These are phyloP conservation scores for Liasis olivaceus DNA, from an alignment of 2,797 vertebrate genomes.

Conservation along the genomic window DNA sequence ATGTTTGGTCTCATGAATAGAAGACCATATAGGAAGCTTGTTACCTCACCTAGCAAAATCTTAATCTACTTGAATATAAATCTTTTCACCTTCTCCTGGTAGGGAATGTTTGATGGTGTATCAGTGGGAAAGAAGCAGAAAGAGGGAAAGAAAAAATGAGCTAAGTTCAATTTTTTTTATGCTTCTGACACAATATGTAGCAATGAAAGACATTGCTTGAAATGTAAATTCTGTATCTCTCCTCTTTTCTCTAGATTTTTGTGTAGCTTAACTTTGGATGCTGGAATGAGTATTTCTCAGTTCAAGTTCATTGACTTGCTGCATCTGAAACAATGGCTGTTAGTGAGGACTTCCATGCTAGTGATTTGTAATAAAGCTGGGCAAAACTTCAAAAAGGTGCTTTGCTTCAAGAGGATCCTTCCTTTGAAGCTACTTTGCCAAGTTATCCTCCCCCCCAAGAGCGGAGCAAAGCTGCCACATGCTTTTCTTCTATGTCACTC, in stretches of 20 bases:
- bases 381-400: neutral
- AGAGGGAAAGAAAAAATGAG: neutral
- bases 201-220: neutral
- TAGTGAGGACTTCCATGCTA: conserved; percentile 16
- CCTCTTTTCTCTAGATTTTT: neutral
- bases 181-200: neutral
- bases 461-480: neutral
- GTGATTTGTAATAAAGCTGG: neutral
- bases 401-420: neutral
- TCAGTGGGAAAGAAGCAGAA: neutral
- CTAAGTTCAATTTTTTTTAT: neutral
- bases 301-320: conserved; percentile 56
- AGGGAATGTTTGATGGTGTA: neutral
- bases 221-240: neutral
- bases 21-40: neutral
- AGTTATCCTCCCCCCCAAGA: neutral
- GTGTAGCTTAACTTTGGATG: neutral
- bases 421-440: neutral
- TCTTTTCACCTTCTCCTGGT: neutral
- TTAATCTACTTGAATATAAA: neutral
- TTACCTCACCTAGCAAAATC: conserved; percentile 13
- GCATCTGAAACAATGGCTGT: conserved; percentile 47
- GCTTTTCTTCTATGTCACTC: neutral
- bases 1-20: conserved; percentile 49
- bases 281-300: neutral